A percentile compares a stretch with the other conserved stretches of the same genome.
phyloP scores from a whole-genome alignment of 1,140 invertebrate species.

The Teleogryllus occipitalis region DNA sequence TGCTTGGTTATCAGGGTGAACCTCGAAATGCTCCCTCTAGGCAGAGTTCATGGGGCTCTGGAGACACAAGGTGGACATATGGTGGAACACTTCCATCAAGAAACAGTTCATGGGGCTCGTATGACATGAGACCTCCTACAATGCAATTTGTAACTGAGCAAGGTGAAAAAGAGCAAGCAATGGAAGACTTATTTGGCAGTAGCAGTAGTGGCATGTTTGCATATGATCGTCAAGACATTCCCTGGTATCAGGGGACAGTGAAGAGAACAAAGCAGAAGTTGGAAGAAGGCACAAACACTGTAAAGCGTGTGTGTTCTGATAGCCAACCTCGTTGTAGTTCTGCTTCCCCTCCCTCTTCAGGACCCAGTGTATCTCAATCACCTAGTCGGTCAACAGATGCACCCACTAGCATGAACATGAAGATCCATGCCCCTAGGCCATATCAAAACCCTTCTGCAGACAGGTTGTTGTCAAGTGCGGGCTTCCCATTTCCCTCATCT shows the following conservation, averaged over 20 bases:
- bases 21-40: slow-evolving; percentile 52
- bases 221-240: slow-evolving; percentile 54
- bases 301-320: slow-evolving; percentile 45
- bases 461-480: slow-evolving; percentile 10
- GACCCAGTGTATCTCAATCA: neutral
- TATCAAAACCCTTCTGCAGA: slow-evolving; percentile 18
- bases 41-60: slow-evolving; percentile 74
- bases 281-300: slow-evolving; percentile 46
- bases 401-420: slow-evolving; percentile 9
- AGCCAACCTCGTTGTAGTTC: slow-evolving; percentile 24
- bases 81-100: slow-evolving; percentile 45
- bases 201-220: slow-evolving; percentile 41
- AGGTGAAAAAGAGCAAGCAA: slow-evolving; percentile 30
- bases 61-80: slow-evolving; percentile 48
- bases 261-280: slow-evolving; percentile 63
- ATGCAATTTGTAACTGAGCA: slow-evolving; percentile 25
- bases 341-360: neutral
- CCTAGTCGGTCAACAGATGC: slow-evolving; percentile 4
- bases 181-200: slow-evolving; percentile 27
- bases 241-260: slow-evolving; percentile 55
- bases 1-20: slow-evolving; percentile 44
- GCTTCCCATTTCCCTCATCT: slow-evolving; percentile 14
- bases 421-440: slow-evolving; percentile 17
- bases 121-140: slow-evolving; percentile 44
- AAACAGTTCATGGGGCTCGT: slow-evolving; percentile 67